Conservation (phyloP, 2,113 vertebrate species). For the Nothocercus nigrocapillus region DNA sequence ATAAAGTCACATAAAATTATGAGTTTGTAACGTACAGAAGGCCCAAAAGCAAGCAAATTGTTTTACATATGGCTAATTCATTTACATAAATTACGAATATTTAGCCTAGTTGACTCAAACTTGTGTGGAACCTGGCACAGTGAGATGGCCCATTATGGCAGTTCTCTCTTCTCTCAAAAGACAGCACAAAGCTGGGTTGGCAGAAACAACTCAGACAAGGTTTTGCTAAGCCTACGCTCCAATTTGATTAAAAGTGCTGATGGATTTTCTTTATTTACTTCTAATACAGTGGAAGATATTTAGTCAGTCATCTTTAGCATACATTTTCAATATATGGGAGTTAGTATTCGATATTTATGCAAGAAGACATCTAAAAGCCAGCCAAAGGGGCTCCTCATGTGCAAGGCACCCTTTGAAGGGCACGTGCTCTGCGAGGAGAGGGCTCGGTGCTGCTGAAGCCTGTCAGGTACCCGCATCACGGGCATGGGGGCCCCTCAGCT, state of each 20-base stretch:
- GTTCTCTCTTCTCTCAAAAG: not conserved
- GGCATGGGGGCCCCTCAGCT: not conserved
- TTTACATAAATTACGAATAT: not conserved
- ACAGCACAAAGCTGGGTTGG: accelerated
- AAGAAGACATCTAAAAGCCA: not conserved
- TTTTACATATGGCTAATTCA: not conserved
- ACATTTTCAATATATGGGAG: not conserved
- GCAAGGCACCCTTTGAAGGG: not conserved
- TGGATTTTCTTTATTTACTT: not conserved
- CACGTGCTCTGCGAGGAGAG: accelerated
- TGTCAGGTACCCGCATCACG: not conserved
- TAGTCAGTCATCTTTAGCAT: not conserved
- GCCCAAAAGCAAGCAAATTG: not conserved
- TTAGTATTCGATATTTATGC: not conserved
- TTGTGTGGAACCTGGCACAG: not conserved
- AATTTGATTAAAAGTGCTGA: not conserved
- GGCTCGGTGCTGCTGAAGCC: not conserved
- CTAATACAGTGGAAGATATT: not conserved
- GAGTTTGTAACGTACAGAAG: not conserved
- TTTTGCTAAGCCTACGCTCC: not conserved
- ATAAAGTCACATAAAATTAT: not conserved
- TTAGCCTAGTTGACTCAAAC: not conserved
- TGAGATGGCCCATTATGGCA: not conserved
- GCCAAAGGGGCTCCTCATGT: not conserved
- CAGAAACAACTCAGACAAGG: not conserved